A percentile compares a stretch with the other conserved stretches of the same genome.
Conservation (phyloP, 1,140 invertebrate genomes). For the Globodera ellingtonae region DNA sequence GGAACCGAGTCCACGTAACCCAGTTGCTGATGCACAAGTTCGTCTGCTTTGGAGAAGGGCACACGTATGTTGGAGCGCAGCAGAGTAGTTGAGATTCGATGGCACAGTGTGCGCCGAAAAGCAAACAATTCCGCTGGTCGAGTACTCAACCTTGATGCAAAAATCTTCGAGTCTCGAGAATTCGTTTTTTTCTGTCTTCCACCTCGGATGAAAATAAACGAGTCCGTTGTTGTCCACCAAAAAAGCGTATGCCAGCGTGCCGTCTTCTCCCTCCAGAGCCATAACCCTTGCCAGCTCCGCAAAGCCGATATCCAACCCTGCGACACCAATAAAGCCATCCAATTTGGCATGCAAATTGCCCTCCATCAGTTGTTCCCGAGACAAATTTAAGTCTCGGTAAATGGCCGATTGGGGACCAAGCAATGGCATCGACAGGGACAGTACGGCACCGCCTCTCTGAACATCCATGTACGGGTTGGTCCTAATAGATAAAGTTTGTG, state of each 20-base stretch:
- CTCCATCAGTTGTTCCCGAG: background rate
- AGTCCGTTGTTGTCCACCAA: constrained; percentile 64
- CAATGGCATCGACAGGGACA: constrained; percentile 59
- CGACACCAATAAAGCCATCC: constrained; percentile 49
- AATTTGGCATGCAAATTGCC: background rate
- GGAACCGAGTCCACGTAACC: constrained; percentile 59
- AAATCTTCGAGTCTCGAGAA: background rate
- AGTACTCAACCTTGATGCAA: constrained; percentile 29
- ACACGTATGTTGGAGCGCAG: constrained; percentile 55
- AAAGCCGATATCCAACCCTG: constrained; percentile 53
- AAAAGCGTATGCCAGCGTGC: constrained; percentile 52
- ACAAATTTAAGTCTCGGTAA: constrained; percentile 11
- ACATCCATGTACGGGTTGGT: constrained; percentile 61
- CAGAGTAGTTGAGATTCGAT: constrained; percentile 42
- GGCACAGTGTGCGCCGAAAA: constrained; percentile 59
- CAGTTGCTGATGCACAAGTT: constrained; percentile 55
- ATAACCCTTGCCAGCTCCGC: constrained; percentile 29
- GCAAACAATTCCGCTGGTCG: constrained; percentile 52
- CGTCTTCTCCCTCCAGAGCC: constrained; percentile 20
- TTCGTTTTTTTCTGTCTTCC: constrained; percentile 25
- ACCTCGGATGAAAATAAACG: constrained; percentile 58
- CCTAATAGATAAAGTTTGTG: background rate
- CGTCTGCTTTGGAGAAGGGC: constrained; percentile 57
- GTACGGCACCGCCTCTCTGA: constrained; percentile 51
- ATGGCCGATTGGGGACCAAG: constrained; percentile 33